These are phyloP conservation scores for Uromys caudimaculatus DNA, from an alignment of 2,797 vertebrate genomes.

Conservation along the genomic window DNA sequence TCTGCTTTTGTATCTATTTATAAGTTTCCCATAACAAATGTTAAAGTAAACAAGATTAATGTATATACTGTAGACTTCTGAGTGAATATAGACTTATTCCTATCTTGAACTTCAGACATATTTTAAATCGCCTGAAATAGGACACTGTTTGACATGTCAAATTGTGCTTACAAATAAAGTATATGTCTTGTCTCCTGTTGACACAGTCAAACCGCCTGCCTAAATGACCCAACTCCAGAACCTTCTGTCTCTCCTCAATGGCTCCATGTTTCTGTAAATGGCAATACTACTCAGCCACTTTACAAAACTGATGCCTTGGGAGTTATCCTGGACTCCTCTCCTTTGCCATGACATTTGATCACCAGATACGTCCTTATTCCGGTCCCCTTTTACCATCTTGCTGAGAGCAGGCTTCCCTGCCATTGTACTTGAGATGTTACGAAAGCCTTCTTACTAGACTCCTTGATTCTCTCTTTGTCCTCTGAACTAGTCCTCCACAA, in stretches of 20 bases:
- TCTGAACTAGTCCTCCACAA: too few relatives aligned
- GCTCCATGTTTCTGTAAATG: neutral
- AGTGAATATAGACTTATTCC: accelerated
- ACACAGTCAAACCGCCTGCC: neutral
- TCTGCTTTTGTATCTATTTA: neutral
- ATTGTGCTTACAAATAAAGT: neutral
- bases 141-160: neutral
- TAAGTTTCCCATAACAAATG: neutral
- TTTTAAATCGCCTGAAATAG: neutral
- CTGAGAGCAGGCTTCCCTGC: too few relatives aligned
- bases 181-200: too few relatives aligned
- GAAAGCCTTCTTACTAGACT: too few relatives aligned
- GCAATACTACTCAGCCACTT: neutral
- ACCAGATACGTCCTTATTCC: too few relatives aligned
- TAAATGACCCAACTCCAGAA: too few relatives aligned
- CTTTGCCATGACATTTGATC: too few relatives aligned
- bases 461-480: too few relatives aligned
- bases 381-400: too few relatives aligned
- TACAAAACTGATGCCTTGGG: neutral
- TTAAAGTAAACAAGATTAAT: neutral
- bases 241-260: neutral
- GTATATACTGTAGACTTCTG: neutral
- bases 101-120: neutral
- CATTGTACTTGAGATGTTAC: too few relatives aligned
- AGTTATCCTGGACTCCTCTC: neutral